Evolutionary conservation across 2,113 vertebrate genomes (phyloP), one percentile per base, ranked within the genome.

Genomic region (Thalassarche chlororhynchos): DNA sequence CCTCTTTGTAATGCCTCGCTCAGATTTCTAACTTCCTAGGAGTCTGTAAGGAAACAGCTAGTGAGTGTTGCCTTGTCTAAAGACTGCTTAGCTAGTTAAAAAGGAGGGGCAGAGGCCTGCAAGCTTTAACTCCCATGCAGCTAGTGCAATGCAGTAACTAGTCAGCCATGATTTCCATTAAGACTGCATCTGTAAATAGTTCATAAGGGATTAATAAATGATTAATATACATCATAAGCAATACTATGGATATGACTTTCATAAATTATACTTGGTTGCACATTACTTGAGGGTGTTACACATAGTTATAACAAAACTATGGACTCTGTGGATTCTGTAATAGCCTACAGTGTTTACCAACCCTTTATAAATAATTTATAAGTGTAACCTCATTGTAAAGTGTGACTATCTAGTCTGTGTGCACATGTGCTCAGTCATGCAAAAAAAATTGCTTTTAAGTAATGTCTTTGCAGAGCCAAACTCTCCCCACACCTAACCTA

Each of bases 201-300:
- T 96, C 78, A 97, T 82, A 91, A 76, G 91, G 90, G 72, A 90
- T 92, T 87, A 95, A 79, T 96, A 76, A 93, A 97, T 96, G 74
- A 90, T 96, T 97, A 91, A 96, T 89, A 66, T 57, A 96, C n/a
- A 93, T 91, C 10, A 96, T 95, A 97, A 97, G 94, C 94, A 96
- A 96, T 80, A 80, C 38, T 82, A 83, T 0, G 0, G 75, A 77
- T 92, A 87, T 51, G 89, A 51, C 81, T 94, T 68, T 47, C 81
- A 97, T 94, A 90, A 95, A 94, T 96, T 89, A 84, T 75, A 84
- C 0, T 89, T 82, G 86, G 80, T 72, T 84, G 94, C 61, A 79
- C 61, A 84, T 92, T 95, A 95, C 31, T 93, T 81, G 74, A 91
- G 70, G 40, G 47, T 95, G 80, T 87, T 92, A 69, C 31, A 69